Evolutionary conservation across 2,888 invertebrate genomes (phyloP), one percentile per base, ranked within the genome.

Genomic region (Apantesis nais): DNA sequence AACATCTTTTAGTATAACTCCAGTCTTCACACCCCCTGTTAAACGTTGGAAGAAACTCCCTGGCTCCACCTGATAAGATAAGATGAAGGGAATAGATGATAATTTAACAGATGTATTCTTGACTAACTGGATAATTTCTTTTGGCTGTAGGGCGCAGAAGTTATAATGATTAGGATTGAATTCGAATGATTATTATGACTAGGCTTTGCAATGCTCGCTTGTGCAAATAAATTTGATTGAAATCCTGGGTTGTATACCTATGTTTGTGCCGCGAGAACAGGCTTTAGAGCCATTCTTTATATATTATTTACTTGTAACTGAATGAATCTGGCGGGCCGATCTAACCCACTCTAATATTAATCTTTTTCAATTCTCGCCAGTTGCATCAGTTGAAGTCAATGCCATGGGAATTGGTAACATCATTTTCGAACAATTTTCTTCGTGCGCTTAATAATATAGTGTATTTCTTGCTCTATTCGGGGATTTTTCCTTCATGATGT

Each of bases 1-100:
- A 11, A 99, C 98, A 94, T 99, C 99, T 91, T 99, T 98, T 22
- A 99, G 96, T 70, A 99, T 98, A 48, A 98, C 96, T 0, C 98
- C 98, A 2, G 97, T 97, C 86, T 97, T 97, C 70, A 97, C 97
- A 39, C 96, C 97, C 0, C 98, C 98, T 62, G 97, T 96, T 67
- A 97, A 81, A 68, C 97, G 95, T 88, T 97, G 97, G 78, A 97
- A 95, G 87, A 97, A 97, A 74, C 97, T 97, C 71, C 97, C 97
- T 5, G 97, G 97, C 85, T 98, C 98, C 84, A 98, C 97, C 98
- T 98, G 81, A 11, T 29, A 60, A 8, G 16, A 70, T 29, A 64
- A 48, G 5, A 44, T 4, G 34, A n/a, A n/a, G n/a, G 34, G 34
- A 34, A 34, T 4, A 34, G 34, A 34, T 34, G 34, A 34, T 5